Evolutionary conservation across 2,113 vertebrate genomes (phyloP).

Genomic region (Falcunculus frontatus): DNA sequence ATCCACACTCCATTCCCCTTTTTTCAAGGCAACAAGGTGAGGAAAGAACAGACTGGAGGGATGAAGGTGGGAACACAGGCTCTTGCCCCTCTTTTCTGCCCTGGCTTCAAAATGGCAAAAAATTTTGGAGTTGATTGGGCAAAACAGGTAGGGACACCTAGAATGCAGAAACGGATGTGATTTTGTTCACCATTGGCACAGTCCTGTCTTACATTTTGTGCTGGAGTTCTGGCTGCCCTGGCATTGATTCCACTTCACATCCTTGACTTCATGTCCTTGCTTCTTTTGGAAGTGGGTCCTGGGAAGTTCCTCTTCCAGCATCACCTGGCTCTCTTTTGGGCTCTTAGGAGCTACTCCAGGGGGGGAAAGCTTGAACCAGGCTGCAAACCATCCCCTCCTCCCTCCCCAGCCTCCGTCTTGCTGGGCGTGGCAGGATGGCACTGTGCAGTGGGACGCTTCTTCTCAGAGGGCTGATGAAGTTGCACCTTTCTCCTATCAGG

Average conservation of each 20-base stretch:
- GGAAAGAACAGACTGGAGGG: not conserved
- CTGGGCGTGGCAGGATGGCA: not conserved
- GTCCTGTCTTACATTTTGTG: not conserved
- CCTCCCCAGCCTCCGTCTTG: not conserved
- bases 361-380: not conserved
- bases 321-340: not conserved
- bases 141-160: not conserved
- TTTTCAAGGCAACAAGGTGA: not conserved
- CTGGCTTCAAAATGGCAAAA: not conserved
- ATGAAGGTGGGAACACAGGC: not conserved
- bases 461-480: not conserved
- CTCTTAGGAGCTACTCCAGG: not conserved
- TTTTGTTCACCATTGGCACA: not conserved
- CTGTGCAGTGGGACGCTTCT: rapidly evolving
- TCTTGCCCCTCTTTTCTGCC: not conserved
- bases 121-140: not conserved
- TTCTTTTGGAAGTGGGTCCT: not conserved
- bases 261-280: not conserved
- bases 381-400: not conserved
- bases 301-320: not conserved
- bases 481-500: not conserved
- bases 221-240: not conserved
- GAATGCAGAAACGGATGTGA: not conserved
- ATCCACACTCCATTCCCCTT: not conserved
- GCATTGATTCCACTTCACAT: no score